These are phyloP conservation scores for Pundamilia nyererei DNA, from an alignment of 2,113 vertebrate genomes.

Conservation along the genomic window DNA sequence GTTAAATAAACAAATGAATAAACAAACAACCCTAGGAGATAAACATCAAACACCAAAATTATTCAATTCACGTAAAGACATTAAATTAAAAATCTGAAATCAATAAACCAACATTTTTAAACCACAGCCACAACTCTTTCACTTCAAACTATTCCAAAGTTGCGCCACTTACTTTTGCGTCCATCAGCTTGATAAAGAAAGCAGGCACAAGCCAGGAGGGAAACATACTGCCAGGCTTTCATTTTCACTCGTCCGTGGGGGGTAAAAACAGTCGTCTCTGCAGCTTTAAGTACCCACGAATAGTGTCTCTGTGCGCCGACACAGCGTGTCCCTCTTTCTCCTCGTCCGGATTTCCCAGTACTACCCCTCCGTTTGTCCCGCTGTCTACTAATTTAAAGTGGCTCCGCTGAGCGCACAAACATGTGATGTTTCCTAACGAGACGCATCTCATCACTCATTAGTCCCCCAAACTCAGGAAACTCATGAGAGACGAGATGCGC, in stretches of 20 bases:
- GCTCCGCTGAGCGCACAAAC: constrained; percentile 33
- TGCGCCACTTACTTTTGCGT: constrained; percentile 63
- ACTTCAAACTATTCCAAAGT: neutral
- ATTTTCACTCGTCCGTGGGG: neutral
- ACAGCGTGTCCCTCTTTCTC: neutral
- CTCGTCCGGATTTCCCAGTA: neutral
- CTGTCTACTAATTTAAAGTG: constrained; percentile 51
- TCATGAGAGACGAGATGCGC: neutral
- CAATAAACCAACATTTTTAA: neutral
- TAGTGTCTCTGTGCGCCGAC: neutral
- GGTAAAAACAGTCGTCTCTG: neutral
- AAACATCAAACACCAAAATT: neutral
- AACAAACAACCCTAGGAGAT: neutral
- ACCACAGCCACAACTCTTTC: neutral
- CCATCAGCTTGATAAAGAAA: constrained; percentile 33
- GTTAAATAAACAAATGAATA: neutral
- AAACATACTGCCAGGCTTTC: neutral
- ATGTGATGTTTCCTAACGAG: constrained; percentile 73
- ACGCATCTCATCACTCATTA: constrained; percentile 67
- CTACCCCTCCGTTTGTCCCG: neutral
- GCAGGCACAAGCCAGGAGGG: constrained; percentile 32
- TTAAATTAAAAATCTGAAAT: neutral
- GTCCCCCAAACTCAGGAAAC: constrained; percentile 5
- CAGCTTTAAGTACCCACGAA: neutral
- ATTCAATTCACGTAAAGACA: neutral